Evolutionary conservation across 2,888 invertebrate genomes (phyloP), one percentile per base, ranked within the genome.

Genomic region (Charanyca ferruginea): DNA sequence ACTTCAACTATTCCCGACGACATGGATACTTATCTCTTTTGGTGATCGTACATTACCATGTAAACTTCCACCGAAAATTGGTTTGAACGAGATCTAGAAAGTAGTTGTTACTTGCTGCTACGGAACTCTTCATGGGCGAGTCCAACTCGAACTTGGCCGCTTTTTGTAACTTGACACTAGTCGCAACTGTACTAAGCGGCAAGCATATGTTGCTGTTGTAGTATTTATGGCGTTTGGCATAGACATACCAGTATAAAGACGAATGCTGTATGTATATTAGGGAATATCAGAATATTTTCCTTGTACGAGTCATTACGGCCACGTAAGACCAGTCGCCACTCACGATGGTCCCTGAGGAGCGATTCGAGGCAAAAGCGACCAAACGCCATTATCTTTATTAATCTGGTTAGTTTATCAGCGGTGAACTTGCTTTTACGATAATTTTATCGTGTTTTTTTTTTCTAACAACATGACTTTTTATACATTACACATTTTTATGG

Each of bases 331-430:
- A 38, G 45, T 44, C 51, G 35, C 48, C 69, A 64, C 58, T 77
- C 52, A 32, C 11, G 25, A 8, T 3, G 35, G 20, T 63, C 76
- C 66, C 76, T 0, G 7, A 9, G 66, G 79, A 57, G 47, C 59
- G 35, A 76, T 77, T 44, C 20, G 44, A 48, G 20, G 23, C 55
- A 47, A 44, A 48, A 53, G 32, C 62, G 47, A 74, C 72, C 62
- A 54, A 52, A 66, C n/a, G 60, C 66, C 55, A 74, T 74, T 64
- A 70, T 42, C 49, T 51, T 61, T 64, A 78, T 80, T 77, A 77
- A 64, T 67, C 54, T 62, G 51, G 45, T 68, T 63, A 28, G 20
- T 57, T n/a, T 45, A 54, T 42, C 42, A 63, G 9, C 8, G 38
- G 42, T 3, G 11, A 28, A 13, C n/a, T n/a, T 20, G 20, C 32